Evolutionary conservation across 2,113 vertebrate genomes (phyloP), one percentile per base, ranked within the genome.

Genomic region (Lathamus discolor): DNA sequence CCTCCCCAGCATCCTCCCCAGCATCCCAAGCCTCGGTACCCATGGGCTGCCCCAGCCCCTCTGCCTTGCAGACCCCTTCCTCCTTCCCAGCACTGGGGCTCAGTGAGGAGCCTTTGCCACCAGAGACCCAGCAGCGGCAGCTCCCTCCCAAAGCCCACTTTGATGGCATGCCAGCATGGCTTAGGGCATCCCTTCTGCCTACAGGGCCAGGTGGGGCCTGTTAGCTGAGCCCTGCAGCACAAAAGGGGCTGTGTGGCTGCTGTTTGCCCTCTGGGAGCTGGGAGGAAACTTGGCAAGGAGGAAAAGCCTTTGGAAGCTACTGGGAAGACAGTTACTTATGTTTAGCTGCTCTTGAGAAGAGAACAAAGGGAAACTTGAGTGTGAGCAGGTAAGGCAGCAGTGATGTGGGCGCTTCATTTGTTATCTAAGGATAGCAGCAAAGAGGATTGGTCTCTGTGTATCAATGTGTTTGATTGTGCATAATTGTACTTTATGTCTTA

Each of bases 201-300:
- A 28, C 29, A 10, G 2, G 41, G 63, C 75, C 5, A 23, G 59
- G 41, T 59, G 66, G 62, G 62, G 39, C 6, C 80, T 20, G 17
- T 63, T 17, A 79, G 80, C 85, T 3, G 8, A 86, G 83, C 51
- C 76, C 87, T 5, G 10, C 8, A 64, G 88, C 83, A 94, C 86
- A 96, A 86, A 88, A 59, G 73, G 51, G 51, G 61, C 90, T 94
- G 61, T 96, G 93, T 96, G 80, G 76, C 88, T 95, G 82, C 87
- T 96, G 75, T 62, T 88, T 87, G 90, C 85, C 82, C 82, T 74
- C 54, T 0, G 1, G 29, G 83, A 82, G 43, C 81, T 43, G 70
- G 62, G 4, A 88, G 90, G 76, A 92, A 95, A 93, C 64, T 94
- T 95, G 85, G 94, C 85, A 88, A 75, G 55, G 55, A 86, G 79